phyloP scores from a whole-genome alignment of 2,797 vertebrate genomes.

The Ceyx erithaca region DNA sequence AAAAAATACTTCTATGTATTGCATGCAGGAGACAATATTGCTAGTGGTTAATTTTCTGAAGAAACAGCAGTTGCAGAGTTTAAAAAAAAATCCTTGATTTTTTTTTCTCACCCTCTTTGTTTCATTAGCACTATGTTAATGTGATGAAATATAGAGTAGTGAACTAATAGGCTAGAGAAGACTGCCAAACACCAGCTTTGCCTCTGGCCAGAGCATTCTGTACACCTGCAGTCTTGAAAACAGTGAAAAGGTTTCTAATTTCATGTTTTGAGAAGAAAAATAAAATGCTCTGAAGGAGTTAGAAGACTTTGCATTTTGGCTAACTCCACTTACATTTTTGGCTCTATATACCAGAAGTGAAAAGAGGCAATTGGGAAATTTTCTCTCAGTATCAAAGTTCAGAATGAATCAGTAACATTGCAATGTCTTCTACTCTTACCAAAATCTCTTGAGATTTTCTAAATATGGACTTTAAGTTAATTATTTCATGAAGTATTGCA shows the following conservation, averaged over 20 bases:
- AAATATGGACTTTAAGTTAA: slow-evolving; percentile 59
- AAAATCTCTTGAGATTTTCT: slow-evolving; percentile 58
- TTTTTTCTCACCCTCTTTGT: slow-evolving; percentile 1
- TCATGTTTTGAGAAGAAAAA: slow-evolving; percentile 63
- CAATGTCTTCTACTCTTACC: slow-evolving; percentile 65
- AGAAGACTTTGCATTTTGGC: slow-evolving; percentile 53
- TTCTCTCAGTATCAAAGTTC: slow-evolving; percentile 52
- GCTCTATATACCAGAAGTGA: slow-evolving; percentile 42
- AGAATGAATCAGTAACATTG: slow-evolving; percentile 66
- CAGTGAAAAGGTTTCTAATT: slow-evolving; percentile 62
- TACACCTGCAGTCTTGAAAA: slow-evolving; percentile 76
- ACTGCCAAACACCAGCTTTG: slow-evolving; percentile 59
- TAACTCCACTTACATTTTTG: slow-evolving; percentile 70
- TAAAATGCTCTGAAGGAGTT: slow-evolving; percentile 65
- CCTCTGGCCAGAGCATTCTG: slow-evolving; percentile 59
- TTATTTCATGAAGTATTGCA: slow-evolving; percentile 69
- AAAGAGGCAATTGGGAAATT: slow-evolving; percentile 75
- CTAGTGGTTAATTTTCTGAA: slow-evolving; percentile 10
- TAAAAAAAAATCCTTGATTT: not conserved
- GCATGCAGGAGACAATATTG: not conserved
- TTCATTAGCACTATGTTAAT: slow-evolving; percentile 19
- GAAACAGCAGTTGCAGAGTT: not conserved
- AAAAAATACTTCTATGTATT: not conserved
- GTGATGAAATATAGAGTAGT: slow-evolving; percentile 45
- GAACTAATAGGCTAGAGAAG: slow-evolving; percentile 21